Base-by-base conservation (phyloP, 2,113 vertebrate genomes). In the Manacus vitellinus region DNA sequence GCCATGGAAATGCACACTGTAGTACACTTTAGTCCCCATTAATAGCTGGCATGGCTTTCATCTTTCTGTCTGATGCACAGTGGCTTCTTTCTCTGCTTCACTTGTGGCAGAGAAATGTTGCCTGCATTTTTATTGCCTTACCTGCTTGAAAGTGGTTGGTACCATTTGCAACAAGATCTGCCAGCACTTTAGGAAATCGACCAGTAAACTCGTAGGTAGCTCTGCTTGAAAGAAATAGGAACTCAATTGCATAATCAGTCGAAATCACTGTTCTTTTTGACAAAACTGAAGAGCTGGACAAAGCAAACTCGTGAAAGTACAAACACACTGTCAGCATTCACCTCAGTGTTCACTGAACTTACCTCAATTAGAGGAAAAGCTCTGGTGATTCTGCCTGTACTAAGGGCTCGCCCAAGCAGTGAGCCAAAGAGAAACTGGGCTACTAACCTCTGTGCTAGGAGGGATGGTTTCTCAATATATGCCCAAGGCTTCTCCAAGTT, bases 1-100 rank as follows among this genome's bases (percentile, higher is more conserved):
- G 85, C 52, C 11, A 58, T 98, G 96, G 72, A 98, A 98, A 98
- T 96, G 39, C 49, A 79, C 74, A 59, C 74, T 97, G 56, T 67
- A 95, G 93, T 91, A 93, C 94, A 94, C 94, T 97, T 96, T 89
- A 91, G 92, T 66, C 79, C 88, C 85, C 62, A 30, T 97, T 98
- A 98, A 98, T 85, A 97, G 93, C 93, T 97, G 91, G 63, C 94
- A 71, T 62, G 86, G 68, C 97, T 99, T 98, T 99, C 97, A 98
- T 98, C 97, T 97, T 89, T 59, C 93, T 90, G 55, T 54, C 82
- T 78, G 66, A 88, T 72, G 76, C 35, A 92, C 46, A n/a, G 96
- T 98, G 97, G 93, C 83, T 88, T 84, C 54, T 96, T 95, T 97
- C 96, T 97, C 87, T 96, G 90, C 89, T 85, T 98, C 96, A 89